Evolutionary conservation across 2,888 invertebrate genomes (phyloP).

Genomic region (Drosophila cognata): DNA sequence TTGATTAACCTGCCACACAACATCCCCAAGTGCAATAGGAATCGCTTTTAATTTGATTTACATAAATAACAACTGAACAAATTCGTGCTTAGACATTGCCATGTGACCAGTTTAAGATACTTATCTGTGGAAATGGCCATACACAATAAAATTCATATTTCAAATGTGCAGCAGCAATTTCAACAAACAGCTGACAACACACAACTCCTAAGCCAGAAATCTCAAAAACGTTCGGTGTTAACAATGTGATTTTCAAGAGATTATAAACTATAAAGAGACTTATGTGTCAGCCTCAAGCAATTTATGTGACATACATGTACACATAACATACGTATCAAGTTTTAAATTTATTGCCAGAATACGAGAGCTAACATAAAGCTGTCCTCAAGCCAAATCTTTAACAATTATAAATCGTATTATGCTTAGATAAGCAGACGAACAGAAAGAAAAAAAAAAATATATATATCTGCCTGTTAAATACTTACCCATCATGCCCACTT

Average conservation of each 20-base stretch:
- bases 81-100: not conserved
- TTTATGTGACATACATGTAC: not conserved
- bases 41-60: not conserved
- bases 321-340: not conserved
- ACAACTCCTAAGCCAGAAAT: not conserved
- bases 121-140: not conserved
- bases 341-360: not conserved
- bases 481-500: not conserved
- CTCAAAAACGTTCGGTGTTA: not conserved
- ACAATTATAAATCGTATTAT: not conserved
- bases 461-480: not conserved
- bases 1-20: conserved; percentile 26
- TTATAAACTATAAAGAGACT: not conserved
- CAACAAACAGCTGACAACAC: not conserved
- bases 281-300: not conserved
- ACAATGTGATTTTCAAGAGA: not conserved
- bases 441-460: not conserved
- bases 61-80: not conserved
- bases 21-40: too few species aligned
- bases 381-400: not conserved
- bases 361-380: not conserved
- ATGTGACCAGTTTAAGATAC: too few species aligned
- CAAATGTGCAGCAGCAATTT: not conserved
- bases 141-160: not conserved
- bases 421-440: not conserved